Evolutionary conservation across 1,140 invertebrate species (phyloP).

Genomic region (Episyrphus balteatus): DNA sequence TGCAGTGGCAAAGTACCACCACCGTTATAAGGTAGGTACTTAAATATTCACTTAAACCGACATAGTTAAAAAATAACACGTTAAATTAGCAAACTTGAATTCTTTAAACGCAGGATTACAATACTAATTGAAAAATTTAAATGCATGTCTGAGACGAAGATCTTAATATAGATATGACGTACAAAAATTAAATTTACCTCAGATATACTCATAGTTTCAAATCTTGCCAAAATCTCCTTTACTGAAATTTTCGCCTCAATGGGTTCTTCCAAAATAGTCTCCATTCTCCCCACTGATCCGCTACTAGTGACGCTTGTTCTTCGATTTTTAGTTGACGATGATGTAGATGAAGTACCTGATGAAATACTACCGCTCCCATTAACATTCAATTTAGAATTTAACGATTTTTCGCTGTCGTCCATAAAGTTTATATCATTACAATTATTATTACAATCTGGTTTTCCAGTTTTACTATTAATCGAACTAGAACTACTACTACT

Average conservation of each 20-base stretch:
- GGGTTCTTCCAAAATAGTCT: conserved; percentile 67
- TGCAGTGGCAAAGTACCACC: too few relatives aligned
- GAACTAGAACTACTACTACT: neutral
- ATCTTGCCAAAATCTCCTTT: conserved; percentile 64
- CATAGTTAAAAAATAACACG: too few relatives aligned
- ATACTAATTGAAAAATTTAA: too few relatives aligned
- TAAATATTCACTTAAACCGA: too few relatives aligned
- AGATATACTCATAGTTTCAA: conserved; percentile 52
- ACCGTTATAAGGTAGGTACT: too few relatives aligned
- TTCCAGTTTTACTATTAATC: neutral
- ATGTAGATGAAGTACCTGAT: neutral
- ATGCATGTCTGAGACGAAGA: too few relatives aligned
- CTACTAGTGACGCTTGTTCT: conserved; percentile 42
- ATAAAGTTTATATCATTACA: conserved; percentile 1
- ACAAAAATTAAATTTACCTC: too few relatives aligned
- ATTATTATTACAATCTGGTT: neutral
- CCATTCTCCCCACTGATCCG: conserved; percentile 54
- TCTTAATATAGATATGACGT: too few relatives aligned
- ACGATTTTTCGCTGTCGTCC: neutral
- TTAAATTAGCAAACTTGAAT: too few relatives aligned
- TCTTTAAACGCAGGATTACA: too few relatives aligned
- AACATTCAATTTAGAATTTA: neutral
- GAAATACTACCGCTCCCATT: neutral
- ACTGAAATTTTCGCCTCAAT: conserved; percentile 65
- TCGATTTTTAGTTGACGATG: conserved; percentile 13